These are phyloP conservation scores for Phenacoccus solenopsis DNA, from an alignment of 1,140 invertebrate genomes.

Conservation along the genomic window DNA sequence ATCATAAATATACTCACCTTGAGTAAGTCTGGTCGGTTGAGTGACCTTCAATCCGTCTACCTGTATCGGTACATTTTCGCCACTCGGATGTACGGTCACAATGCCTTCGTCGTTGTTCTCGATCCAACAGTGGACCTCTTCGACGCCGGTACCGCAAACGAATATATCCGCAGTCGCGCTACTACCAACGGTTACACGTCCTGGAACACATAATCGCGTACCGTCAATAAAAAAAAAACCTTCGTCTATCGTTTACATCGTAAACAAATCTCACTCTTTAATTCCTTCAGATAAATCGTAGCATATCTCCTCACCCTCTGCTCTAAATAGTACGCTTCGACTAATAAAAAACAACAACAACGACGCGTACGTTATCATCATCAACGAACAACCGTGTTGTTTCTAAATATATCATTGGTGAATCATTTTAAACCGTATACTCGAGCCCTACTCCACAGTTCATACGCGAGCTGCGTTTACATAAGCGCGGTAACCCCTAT, in stretches of 20 bases:
- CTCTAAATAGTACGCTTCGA: not conserved
- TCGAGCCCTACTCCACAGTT: too few species aligned
- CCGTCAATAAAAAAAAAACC: slow-evolving; percentile 8
- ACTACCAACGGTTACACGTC: slow-evolving; percentile 58
- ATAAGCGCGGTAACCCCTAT: too few species aligned
- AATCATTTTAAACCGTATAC: too few species aligned
- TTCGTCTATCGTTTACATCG: too few species aligned
- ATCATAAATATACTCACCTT: slow-evolving; percentile 47
- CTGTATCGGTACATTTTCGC: slow-evolving; percentile 43
- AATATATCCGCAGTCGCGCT: slow-evolving; percentile 60
- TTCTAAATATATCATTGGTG: too few species aligned
- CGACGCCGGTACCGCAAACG: slow-evolving; percentile 65
- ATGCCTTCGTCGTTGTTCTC: slow-evolving; percentile 59
- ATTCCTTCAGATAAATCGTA: too few species aligned
- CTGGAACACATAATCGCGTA: slow-evolving; percentile 38
- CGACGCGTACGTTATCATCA: too few species aligned
- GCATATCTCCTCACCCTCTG: too few species aligned
- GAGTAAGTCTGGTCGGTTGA: slow-evolving; percentile 51
- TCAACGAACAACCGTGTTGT: too few species aligned
- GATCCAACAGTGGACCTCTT: slow-evolving; percentile 67
- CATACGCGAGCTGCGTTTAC: too few species aligned
- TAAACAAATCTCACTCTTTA: too few species aligned
- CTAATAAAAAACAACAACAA: too few species aligned
- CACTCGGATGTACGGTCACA: slow-evolving; percentile 63
- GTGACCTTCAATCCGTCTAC: slow-evolving; percentile 54